Conservation (phyloP, 2,888 invertebrate genomes). For the Dryococelus australis region DNA sequence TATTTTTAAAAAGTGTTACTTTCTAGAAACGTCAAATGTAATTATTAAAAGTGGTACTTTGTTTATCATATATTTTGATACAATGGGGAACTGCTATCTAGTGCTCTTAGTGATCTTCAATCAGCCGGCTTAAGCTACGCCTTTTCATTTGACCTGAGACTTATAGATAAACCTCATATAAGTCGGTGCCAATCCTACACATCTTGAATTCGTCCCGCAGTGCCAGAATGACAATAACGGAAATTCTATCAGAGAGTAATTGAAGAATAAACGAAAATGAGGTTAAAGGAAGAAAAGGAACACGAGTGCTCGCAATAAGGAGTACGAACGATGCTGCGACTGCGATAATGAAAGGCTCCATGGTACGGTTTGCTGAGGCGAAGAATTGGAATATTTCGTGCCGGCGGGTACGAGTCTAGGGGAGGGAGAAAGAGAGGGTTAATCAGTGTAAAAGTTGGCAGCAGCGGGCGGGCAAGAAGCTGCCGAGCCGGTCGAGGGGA, state of each 20-base stretch:
- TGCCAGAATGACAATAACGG: neutral
- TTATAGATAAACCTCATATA: too few species aligned
- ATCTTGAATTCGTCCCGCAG: neutral
- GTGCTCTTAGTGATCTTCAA: too few species aligned
- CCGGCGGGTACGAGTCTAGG: neutral
- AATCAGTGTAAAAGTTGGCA: constrained; percentile 3
- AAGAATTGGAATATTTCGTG: neutral
- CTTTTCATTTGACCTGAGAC: too few species aligned
- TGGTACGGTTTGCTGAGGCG: neutral
- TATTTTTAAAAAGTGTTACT: too few species aligned
- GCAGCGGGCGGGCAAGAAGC: neutral
- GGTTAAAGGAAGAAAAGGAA: neutral
- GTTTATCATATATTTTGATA: too few species aligned
- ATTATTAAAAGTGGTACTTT: too few species aligned
- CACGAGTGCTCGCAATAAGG: neutral
- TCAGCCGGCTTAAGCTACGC: too few species aligned
- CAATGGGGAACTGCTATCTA: too few species aligned
- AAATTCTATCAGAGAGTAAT: neutral
- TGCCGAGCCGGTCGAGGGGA: neutral
- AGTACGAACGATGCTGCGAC: neutral
- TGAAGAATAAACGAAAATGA: neutral
- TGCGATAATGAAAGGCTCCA: neutral
- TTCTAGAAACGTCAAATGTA: too few species aligned
- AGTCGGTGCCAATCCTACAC: too few species aligned
- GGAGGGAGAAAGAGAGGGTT: neutral